These are phyloP conservation scores for Berghia stephanieae DNA, from an alignment of 1,140 invertebrate species.

Conservation along the genomic window DNA sequence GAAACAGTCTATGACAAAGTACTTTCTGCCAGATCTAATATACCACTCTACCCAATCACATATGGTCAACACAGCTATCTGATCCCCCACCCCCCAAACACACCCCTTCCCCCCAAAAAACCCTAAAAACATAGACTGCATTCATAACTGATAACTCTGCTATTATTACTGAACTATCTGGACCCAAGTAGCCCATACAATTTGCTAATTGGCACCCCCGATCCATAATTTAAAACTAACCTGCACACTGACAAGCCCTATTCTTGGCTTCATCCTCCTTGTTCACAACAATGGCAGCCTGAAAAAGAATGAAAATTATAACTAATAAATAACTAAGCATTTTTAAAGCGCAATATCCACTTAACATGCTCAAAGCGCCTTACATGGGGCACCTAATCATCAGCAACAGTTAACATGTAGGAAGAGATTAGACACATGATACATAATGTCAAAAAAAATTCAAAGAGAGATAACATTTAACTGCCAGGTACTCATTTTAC, in stretches of 20 bases:
- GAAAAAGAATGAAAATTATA: constrained; percentile 18
- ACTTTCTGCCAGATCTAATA: too few species aligned
- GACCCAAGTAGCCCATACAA: background rate
- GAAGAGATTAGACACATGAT: too few species aligned
- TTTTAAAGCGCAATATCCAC: too few species aligned
- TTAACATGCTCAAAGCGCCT: too few species aligned
- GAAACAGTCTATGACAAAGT: too few species aligned
- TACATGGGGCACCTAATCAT: too few species aligned
- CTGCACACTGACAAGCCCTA: constrained; percentile 68
- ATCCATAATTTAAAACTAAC: too few species aligned
- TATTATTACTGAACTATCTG: background rate
- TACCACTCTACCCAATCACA: too few species aligned
- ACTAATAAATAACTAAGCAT: background rate
- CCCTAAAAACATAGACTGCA: background rate
- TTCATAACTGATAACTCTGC: background rate
- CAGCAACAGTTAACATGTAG: too few species aligned
- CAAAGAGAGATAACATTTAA: too few species aligned
- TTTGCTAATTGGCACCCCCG: background rate
- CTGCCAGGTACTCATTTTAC: too few species aligned
- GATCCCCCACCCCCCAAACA: background rate
- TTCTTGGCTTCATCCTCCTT: constrained; percentile 70
- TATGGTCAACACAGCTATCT: background rate
- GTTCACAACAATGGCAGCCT: constrained; percentile 70
- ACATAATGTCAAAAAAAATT: constrained; percentile 64
- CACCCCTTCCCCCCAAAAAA: background rate